Evolutionary conservation across 2,888 invertebrate species (phyloP), one percentile per base, ranked within the genome.

Genomic region (Drosophila neonasuta): DNA sequence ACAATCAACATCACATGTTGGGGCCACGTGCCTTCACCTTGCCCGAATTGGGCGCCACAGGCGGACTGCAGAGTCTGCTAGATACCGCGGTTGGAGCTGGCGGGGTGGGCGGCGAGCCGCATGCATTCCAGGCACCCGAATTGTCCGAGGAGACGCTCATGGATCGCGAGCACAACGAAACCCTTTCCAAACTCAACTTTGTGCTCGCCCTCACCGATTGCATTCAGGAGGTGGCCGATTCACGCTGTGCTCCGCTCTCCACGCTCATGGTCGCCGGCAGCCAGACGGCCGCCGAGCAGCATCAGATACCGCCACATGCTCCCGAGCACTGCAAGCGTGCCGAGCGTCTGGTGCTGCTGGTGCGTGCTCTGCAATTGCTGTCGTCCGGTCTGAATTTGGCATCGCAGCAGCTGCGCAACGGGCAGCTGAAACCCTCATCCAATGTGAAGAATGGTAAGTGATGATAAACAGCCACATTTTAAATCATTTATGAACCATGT

Each of bases 101-200:
- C 24, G 83, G 71, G 11, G 74, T 74, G 49, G 82, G 79, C 30
- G 68, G 73, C 30, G 86, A 74, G 13, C 77, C 75, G 54, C 88
- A 85, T 77, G 93, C 94, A 79, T 96, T 97, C 92, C 94, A 96
- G 88, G 96, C 97, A 15, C 98, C 98, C 11, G 97, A 98, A 90
- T 92, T 99, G 85, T 96, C 97, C 58, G 97, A 98, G 91, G 99
- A 99, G 92, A 98, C 98, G 13, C 93, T 99, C 50, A 94, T 99
- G 87, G 97, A 97, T 94, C 95, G 96, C 89, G 97, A 97, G 91
- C 98, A 99, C 92, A 98, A 97, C 92, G 97, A 98, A 91, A 98
- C 97, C 48, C 93, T 99, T 91, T 97, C 98, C 17, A 99, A 99
- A 92, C 93, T 99, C 80, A 97, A 98, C 92, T 99, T 99, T 92